Base-by-base conservation (phyloP, 2,888 invertebrate species). In the Coleophora flavipennella region DNA sequence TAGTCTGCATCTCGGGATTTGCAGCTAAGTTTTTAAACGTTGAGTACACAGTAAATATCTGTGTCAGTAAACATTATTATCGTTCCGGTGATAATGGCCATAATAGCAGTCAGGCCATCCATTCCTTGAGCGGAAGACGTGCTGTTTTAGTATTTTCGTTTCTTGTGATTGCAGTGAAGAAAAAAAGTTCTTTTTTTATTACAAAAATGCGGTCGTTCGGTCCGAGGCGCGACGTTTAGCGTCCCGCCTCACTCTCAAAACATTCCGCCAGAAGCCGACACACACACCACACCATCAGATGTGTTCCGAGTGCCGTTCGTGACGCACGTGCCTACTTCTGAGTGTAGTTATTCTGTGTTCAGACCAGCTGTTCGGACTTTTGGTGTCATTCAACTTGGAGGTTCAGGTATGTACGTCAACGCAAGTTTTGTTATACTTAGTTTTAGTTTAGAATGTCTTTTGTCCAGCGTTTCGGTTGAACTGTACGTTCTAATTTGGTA, bases 151-250 rank as follows among this genome's bases (percentile, higher is more conserved):
- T 45, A 41, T 42, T 35, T 20, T 35, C 33, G 31, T 25, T 43
- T 43, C 41, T 33, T 14, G 20, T 27, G 33, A 11, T 13, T 34
- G 1, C 2, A 29, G 41, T 41, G 44, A 26, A 38, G 42, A 20
- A 20, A 20, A 20, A 20, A 4, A 20, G 3, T 4, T 20, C 3
- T 20, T 4, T 20, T 4, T 20, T 45, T 40, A 36, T 45, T 25
- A 42, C 48, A 58, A 79, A 79, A 77, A 83, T 80, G 81, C 78
- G 78, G 75, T 59, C 62, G 48, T 44, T 48, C 50, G 52, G 59
- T 26, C 51, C 55, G 75, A 70, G 80, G 77, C 80, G 79, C 66
- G 77, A 62, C 66, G 57, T 50, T 39, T 45, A 51, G 44, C 63
- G 66, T 67, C 73, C 62, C 77, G 73, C 69, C 64, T 70, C 69